Percentiles rank a stretch among this genome's conserved stretches.
Evolutionary conservation across 2,113 vertebrate species (phyloP).

Genomic region (Balaenoptera acutorostrata): DNA sequence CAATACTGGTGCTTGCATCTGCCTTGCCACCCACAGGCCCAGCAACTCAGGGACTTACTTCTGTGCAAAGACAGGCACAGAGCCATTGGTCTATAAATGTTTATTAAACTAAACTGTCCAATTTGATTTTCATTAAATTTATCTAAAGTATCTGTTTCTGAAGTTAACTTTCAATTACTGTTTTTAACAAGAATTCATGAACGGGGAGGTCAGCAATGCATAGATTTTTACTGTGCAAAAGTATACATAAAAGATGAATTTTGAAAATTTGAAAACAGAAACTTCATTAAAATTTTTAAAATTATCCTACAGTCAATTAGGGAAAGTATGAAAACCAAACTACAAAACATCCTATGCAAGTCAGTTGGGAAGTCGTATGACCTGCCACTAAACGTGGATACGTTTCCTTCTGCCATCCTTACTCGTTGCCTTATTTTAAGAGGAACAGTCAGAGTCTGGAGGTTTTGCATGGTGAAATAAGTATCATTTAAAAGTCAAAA

Average conservation of each 20-base stretch:
- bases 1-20: neutral
- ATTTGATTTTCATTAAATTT: neutral
- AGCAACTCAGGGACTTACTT: neutral
- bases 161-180: neutral
- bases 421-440: neutral
- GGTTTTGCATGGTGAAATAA: neutral
- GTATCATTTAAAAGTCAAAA: conserved; percentile 27
- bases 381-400: neutral
- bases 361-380: neutral
- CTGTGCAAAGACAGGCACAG: neutral
- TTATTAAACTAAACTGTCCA: neutral
- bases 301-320: neutral
- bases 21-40: neutral
- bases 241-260: neutral
- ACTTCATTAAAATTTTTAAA: neutral
- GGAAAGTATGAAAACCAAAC: neutral
- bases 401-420: neutral
- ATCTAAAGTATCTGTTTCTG: neutral
- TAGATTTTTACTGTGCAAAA: neutral
- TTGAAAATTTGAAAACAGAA: neutral
- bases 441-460: conserved; percentile 15
- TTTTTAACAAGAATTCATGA: neutral
- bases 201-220: neutral
- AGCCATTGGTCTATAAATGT: neutral
- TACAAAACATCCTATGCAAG: neutral